These are phyloP conservation scores for Helicolenus hilgendorfi DNA, from an alignment of 2,797 vertebrate genomes.

Conservation along the genomic window DNA sequence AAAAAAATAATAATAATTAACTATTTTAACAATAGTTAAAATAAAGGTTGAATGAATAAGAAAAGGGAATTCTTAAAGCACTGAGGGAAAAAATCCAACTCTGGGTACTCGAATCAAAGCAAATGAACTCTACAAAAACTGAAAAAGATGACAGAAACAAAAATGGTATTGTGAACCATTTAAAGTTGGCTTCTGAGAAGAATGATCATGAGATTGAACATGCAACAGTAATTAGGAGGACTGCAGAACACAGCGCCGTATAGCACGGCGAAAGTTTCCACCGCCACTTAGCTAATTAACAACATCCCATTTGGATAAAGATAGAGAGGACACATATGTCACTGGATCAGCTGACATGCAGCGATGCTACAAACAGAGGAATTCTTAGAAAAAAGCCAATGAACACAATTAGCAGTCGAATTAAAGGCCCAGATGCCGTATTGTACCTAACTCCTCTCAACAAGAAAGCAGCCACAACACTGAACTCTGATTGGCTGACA, in stretches of 20 bases:
- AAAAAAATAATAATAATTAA: not conserved
- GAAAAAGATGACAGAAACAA: not conserved
- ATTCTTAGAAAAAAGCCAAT: not conserved
- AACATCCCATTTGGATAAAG: not conserved
- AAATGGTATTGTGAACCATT: not conserved
- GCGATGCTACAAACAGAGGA: not conserved
- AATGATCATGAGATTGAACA: not conserved
- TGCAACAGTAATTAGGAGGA: not conserved
- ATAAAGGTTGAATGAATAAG: not conserved
- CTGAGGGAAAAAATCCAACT: not conserved
- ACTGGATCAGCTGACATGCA: not conserved
- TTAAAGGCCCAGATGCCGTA: not conserved
- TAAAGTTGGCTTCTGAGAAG: not conserved
- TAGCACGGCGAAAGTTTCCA: not conserved
- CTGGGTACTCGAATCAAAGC: not conserved
- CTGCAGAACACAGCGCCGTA: not conserved
- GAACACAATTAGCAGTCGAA: not conserved
- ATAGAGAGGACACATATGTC: not conserved
- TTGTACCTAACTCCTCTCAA: not conserved
- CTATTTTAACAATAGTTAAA: no score
- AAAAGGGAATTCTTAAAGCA: not conserved
- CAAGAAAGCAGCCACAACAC: not conserved
- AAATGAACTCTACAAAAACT: not conserved
- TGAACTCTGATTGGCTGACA: constrained; percentile 10
- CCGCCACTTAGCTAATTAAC: constrained; percentile 5